phyloP scores from a whole-genome alignment of 92 coral and sea anemone genomes.

The Epizoanthus illoricatus region DNA sequence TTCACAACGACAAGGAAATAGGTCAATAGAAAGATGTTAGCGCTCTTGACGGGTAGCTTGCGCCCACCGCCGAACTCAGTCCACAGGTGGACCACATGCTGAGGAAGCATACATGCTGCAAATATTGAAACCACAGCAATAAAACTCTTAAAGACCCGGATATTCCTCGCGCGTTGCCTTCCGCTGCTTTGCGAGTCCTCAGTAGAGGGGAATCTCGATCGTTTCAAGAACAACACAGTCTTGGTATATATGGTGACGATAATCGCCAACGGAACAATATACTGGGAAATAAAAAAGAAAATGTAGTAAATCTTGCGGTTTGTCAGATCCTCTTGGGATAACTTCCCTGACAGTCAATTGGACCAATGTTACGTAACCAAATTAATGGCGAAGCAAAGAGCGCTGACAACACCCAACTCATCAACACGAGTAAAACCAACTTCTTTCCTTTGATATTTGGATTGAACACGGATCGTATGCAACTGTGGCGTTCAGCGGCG shows the following conservation, averaged over 20 bases:
- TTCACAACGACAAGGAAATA: slow-evolving; percentile 10
- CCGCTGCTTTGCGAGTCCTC: not conserved
- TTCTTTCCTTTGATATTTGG: slow-evolving; percentile 1
- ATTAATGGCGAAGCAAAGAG: not conserved
- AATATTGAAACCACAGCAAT: slow-evolving; percentile 1
- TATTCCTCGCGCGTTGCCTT: not conserved
- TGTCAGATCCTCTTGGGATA: not conserved
- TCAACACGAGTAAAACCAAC: not conserved
- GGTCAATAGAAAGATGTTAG: slow-evolving; percentile 1
- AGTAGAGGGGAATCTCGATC: not conserved
- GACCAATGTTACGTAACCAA: not conserved
- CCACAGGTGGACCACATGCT: slow-evolving; percentile 20
- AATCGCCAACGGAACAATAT: not conserved
- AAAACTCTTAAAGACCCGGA: not conserved
- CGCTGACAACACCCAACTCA: not conserved
- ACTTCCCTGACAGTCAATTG: not conserved
- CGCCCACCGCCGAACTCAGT: not conserved
- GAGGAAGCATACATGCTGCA: slow-evolving; percentile 16
- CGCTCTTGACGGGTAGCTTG: not conserved
- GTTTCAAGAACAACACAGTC: not conserved
- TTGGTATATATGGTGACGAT: not conserved
- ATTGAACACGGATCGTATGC: not conserved
- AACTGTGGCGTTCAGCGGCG: not conserved
- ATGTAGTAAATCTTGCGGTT: not conserved
- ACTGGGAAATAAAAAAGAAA: not conserved